Conservation (phyloP, 1,140 invertebrate genomes). For the Oedothorax gibbosus region DNA sequence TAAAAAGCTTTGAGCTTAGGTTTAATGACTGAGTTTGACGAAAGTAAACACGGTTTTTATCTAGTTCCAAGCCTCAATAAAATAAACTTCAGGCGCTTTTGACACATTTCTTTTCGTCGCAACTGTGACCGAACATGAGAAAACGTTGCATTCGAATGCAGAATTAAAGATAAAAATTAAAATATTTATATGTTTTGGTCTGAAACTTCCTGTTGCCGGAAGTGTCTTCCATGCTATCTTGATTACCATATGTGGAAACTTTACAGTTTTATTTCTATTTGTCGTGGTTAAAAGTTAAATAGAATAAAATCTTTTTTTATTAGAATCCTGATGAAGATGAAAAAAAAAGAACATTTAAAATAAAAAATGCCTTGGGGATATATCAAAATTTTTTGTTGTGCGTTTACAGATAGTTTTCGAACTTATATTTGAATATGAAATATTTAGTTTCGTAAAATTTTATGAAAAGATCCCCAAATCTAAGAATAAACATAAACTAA, state of each 20-base stretch:
- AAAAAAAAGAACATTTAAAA: too few relatives aligned
- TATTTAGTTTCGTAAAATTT: too few relatives aligned
- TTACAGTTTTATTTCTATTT: too few relatives aligned
- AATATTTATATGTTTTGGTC: background rate
- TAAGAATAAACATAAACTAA: too few relatives aligned
- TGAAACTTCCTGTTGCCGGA: background rate
- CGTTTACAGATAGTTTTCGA: too few relatives aligned
- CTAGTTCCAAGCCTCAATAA: conserved; percentile 23
- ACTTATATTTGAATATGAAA: too few relatives aligned
- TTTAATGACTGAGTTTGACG: conserved; percentile 30
- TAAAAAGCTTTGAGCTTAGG: conserved; percentile 20
- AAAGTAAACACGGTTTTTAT: conserved; percentile 54
- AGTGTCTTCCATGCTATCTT: background rate
- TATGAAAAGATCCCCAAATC: too few relatives aligned
- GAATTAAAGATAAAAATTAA: conserved; percentile 6
- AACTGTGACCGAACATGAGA: background rate
- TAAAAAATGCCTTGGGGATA: too few relatives aligned
- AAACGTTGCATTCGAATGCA: background rate
- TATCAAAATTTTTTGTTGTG: too few relatives aligned
- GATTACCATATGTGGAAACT: conserved; percentile 13
- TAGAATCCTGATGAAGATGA: too few relatives aligned
- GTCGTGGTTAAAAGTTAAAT: too few relatives aligned
- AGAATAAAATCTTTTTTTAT: too few relatives aligned
- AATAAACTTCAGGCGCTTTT: conserved; percentile 41
- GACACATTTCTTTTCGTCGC: background rate